Evolutionary conservation across 1,140 invertebrate genomes (phyloP).

Genomic region (Scaptodrosophila lebanonensis): DNA sequence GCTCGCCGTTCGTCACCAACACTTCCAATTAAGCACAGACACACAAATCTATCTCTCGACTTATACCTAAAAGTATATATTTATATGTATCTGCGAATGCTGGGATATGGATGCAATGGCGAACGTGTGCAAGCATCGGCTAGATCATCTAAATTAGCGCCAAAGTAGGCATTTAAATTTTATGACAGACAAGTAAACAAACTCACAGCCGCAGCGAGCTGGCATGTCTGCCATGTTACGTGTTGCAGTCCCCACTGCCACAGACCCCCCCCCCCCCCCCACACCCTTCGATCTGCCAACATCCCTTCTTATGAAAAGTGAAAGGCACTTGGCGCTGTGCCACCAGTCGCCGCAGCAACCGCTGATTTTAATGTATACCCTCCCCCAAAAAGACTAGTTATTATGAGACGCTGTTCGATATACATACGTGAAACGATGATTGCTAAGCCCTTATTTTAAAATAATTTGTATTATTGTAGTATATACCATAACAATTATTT

Average conservation of each 20-base stretch:
- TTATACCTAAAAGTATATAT: too few species aligned
- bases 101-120: too few species aligned
- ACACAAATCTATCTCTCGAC: too few species aligned
- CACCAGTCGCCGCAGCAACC: too few species aligned
- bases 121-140: conserved; percentile 16
- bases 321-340: too few species aligned
- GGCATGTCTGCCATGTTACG: conserved; percentile 12
- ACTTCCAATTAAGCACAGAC: conserved; percentile 27
- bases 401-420: too few species aligned
- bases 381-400: too few species aligned
- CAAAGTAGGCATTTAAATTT: conserved; percentile 72
- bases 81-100: too few species aligned
- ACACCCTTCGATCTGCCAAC: not conserved
- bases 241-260: conserved; percentile 9
- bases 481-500: too few species aligned
- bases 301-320: not conserved
- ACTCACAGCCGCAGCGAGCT: conserved; percentile 20
- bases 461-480: too few species aligned
- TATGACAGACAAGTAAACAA: conserved; percentile 67
- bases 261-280: conserved; percentile 2
- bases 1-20: not conserved
- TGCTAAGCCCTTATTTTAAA: too few species aligned
- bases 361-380: conserved; percentile 24
- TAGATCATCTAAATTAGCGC: conserved; percentile 66
- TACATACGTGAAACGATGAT: too few species aligned